phyloP scores from a whole-genome alignment of 2,888 invertebrate species.

The Sesia apiformis region DNA sequence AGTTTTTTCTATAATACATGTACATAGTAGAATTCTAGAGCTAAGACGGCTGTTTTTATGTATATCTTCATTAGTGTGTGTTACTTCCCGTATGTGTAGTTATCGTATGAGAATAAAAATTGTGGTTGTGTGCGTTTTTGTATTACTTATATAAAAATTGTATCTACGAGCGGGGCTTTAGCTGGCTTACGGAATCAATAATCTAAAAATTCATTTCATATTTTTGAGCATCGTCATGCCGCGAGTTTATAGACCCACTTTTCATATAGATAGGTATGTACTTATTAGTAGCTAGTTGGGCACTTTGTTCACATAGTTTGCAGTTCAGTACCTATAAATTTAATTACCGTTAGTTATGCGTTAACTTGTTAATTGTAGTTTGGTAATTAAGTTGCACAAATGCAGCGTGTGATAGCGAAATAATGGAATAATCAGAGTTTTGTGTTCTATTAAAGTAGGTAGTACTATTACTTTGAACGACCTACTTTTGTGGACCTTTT shows the following conservation, averaged over 20 bases:
- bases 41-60: slow-evolving; percentile 65
- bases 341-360: no score
- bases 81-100: slow-evolving; percentile 54
- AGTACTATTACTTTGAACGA: no score
- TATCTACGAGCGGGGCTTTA: slow-evolving; percentile 33
- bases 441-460: no score
- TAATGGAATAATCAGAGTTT: no score
- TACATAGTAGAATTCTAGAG: slow-evolving; percentile 36
- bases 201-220: slow-evolving; percentile 59
- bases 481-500: no score
- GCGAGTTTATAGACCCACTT: not conserved
- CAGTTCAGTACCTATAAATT: no score
- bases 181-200: slow-evolving; percentile 56
- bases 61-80: slow-evolving; percentile 44
- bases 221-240: slow-evolving; percentile 27
- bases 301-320: no score
- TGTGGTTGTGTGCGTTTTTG: slow-evolving; percentile 42
- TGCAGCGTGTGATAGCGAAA: no score
- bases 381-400: no score
- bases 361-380: no score
- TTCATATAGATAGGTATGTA: not conserved
- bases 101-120: slow-evolving; percentile 34
- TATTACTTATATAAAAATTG: slow-evolving; percentile 46
- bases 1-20: slow-evolving; percentile 62
- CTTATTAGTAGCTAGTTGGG: not conserved